Conservation (phyloP, 1,140 invertebrate species). For the Drosophila baimaii region DNA sequence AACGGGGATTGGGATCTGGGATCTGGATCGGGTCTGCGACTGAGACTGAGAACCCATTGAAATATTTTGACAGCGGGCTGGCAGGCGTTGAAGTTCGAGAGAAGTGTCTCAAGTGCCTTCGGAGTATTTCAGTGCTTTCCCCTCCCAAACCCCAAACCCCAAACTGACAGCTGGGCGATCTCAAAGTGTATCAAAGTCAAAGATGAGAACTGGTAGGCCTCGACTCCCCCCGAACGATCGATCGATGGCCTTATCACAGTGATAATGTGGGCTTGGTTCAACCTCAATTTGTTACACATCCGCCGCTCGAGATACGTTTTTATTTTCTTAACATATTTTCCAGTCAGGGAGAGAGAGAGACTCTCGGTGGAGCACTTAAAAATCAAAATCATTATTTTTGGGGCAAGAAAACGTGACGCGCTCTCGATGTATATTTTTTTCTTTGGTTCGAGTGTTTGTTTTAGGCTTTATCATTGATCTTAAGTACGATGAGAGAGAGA, state of each 20-base stretch:
- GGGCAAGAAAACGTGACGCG: conserved; percentile 62
- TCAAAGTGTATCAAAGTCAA: conserved; percentile 8
- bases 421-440: conserved; percentile 36
- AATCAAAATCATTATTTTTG: conserved; percentile 41
- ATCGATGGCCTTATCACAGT: conserved; percentile 72
- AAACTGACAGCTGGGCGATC: conserved; percentile 66
- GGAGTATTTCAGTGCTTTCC: conserved; percentile 77
- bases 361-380: conserved; percentile 52
- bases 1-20: conserved; percentile 10
- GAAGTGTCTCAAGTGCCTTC: conserved; percentile 83
- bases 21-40: not conserved
- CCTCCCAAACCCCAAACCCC: too few species aligned
- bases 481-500: conserved; percentile 39
- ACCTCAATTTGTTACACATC: conserved; percentile 63
- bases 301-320: conserved; percentile 41
- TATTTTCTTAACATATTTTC: conserved; percentile 71
- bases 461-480: conserved; percentile 64
- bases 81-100: conserved; percentile 81
- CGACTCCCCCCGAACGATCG: too few species aligned
- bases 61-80: conserved; percentile 80
- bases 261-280: conserved; percentile 66
- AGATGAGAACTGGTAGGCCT: conserved; percentile 3
- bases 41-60: conserved; percentile 55
- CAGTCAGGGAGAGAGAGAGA: too few species aligned
- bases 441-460: conserved; percentile 63